Evolutionary conservation across 2,797 vertebrate species (phyloP), one percentile per base, ranked within the genome.

Genomic region (Capromys pilorides): DNA sequence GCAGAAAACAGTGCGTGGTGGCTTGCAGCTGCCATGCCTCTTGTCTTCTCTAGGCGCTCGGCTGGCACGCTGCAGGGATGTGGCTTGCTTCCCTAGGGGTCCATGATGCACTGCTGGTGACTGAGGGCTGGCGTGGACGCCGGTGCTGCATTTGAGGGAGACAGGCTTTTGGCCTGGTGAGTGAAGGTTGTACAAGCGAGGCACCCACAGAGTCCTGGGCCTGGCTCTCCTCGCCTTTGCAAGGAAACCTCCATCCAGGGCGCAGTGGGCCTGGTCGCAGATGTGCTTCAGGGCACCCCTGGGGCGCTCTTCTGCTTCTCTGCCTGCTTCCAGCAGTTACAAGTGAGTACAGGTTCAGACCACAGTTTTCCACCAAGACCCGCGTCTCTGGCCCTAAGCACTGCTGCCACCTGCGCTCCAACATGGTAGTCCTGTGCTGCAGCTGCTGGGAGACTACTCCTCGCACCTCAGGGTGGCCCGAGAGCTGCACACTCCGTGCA

Each of bases 391-490:
- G 45, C 51, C 67, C 5, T 33, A 62, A 36, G 89, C 57, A 61
- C 14, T 41, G 64, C 73, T 54, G 41, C 64, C 19, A 41, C 33
- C n/a, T 14, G 24, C 2, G 24, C 45, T 71, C 73, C 67, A 69
- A 11, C 61, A 8, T 19, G 45, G 9, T 36, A 62, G 7, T 91
- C 33, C 2, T 94, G 61, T 84, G 6, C 96, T 98, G 86, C 80
- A 97, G 94, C 92, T 98, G 36, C 92, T 98, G 54, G 94, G 88
- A 31, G 75, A 64, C 57, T 97, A 95, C 51, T 95, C 96, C 16
- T 95, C 49, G 11, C 95, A 88, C 36, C 94, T 97, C 75, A 96
- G 97, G 5, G 93, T 97, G 97, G 96, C 97, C 71, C 83, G 88
- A 69, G 41, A 39, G 39, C 77, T 97, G 21, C 94, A 93, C 10